A percentile compares a stretch with the other conserved stretches of the same genome.
phyloP scores from a whole-genome alignment of 1,140 invertebrate genomes.

The Pemphigus obesinymphae region DNA sequence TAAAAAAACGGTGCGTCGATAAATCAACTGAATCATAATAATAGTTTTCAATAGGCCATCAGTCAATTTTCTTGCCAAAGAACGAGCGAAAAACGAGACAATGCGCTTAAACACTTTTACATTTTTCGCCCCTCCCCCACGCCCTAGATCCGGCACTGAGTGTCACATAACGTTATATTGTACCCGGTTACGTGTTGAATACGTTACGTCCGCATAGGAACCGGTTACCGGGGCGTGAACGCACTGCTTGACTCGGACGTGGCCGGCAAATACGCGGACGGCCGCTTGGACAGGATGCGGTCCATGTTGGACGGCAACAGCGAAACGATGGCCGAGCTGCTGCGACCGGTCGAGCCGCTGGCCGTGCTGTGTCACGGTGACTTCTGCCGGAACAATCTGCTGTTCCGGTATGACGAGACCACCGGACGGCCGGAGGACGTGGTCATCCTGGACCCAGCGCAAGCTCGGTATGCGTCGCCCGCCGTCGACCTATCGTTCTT shows the following conservation, averaged over 20 bases:
- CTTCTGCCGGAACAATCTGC: constrained; percentile 57
- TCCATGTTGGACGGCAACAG: neutral
- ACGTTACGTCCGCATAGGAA: neutral
- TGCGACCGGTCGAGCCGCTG: constrained; percentile 49
- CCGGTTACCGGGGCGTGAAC: neutral
- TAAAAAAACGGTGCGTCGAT: no score
- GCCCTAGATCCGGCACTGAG: no score
- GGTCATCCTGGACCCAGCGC: constrained; percentile 52
- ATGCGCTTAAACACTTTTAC: no score
- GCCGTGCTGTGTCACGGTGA: constrained; percentile 56
- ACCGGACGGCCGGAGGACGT: constrained; percentile 45
- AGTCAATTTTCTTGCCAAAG: no score
- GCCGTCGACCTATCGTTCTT: constrained; percentile 52
- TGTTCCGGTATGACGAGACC: constrained; percentile 52
- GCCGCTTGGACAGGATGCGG: neutral
- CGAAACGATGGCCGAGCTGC: neutral
- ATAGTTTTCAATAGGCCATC: no score
- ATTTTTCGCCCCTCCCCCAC: no score
- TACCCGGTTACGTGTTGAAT: neutral
- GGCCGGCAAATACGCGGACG: neutral
- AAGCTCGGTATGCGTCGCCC: constrained; percentile 49
- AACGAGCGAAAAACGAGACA: no score
- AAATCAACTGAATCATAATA: no score
- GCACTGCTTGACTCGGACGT: neutral
- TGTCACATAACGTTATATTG: neutral